phyloP scores from a whole-genome alignment of 2,797 vertebrate species.

The Channa striata region DNA sequence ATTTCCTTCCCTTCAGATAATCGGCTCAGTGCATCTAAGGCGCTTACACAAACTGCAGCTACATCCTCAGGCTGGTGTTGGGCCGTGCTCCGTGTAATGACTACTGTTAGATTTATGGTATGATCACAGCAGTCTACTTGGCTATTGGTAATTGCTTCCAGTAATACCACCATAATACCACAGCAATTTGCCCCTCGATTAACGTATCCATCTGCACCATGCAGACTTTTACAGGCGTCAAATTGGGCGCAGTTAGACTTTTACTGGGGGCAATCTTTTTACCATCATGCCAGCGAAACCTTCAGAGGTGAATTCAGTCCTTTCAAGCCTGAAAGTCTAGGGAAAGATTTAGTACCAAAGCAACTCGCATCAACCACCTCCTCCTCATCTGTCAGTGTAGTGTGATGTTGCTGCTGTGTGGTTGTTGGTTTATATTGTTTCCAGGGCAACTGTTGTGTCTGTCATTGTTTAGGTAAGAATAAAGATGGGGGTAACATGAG shows the following conservation, averaged over 20 bases:
- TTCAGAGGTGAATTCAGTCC: constrained; percentile 53
- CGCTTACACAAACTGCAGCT: constrained; percentile 20
- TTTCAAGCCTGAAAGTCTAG: constrained; percentile 51
- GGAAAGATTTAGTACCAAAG: constrained; percentile 64
- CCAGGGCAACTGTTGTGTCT: constrained; percentile 77
- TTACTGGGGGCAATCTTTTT: constrained; percentile 69
- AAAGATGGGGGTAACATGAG: constrained; percentile 43
- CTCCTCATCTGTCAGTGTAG: constrained; percentile 19
- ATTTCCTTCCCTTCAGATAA: constrained; percentile 34
- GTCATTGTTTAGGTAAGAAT: constrained; percentile 59
- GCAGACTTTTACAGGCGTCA: constrained; percentile 72
- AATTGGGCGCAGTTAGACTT: constrained; percentile 71
- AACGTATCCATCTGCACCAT: constrained; percentile 67
- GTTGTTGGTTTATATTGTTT: constrained; percentile 72
- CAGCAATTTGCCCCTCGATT: constrained; percentile 74
- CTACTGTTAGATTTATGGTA: constrained; percentile 52
- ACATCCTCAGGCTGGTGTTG: constrained; percentile 40
- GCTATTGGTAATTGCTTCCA: constrained; percentile 73
- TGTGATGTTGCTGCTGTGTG: constrained; percentile 49
- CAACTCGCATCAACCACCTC: constrained; percentile 40
- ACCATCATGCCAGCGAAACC: constrained; percentile 50
- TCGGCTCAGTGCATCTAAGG: constrained; percentile 51
- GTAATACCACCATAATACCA: constrained; percentile 58
- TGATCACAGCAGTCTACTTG: constrained; percentile 57
- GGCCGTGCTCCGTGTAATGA: constrained; percentile 33